phyloP scores from a whole-genome alignment of 1,140 invertebrate genomes.

The Ceratoteleas bidentatus region DNA sequence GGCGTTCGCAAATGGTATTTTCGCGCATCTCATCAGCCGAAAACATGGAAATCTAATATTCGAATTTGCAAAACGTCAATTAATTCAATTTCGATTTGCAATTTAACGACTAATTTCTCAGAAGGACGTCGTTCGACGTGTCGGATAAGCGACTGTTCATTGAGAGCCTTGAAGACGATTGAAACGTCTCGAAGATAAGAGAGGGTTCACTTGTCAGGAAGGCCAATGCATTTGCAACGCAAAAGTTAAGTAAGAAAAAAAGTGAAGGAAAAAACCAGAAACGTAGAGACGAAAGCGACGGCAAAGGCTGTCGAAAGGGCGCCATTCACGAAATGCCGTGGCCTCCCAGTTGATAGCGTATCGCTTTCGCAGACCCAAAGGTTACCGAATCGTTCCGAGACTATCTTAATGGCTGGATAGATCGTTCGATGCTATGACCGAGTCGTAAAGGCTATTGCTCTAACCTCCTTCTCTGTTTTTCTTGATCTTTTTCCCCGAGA shows the following conservation, averaged over 20 bases:
- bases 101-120: conserved; percentile 53
- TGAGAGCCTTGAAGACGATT: conserved; percentile 43
- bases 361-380: conserved; percentile 81
- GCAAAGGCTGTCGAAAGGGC: conserved; percentile 60
- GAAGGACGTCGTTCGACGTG: conserved; percentile 22
- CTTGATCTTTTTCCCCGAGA: conserved; percentile 59
- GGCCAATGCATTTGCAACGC: conserved; percentile 46
- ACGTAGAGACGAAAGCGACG: conserved; percentile 64
- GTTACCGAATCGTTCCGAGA: conserved; percentile 82
- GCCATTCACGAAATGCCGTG: conserved; percentile 76
- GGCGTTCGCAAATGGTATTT: too few relatives aligned
- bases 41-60: conserved; percentile 17
- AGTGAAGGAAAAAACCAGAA: conserved; percentile 49
- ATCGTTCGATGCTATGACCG: conserved; percentile 82
- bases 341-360: conserved; percentile 80
- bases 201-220: conserved; percentile 60
- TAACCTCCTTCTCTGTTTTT: conserved; percentile 72
- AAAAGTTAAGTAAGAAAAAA: conserved; percentile 47
- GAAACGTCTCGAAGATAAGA: conserved; percentile 56
- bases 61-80: conserved; percentile 30
- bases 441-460: conserved; percentile 82
- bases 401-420: conserved; percentile 82
- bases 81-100: conserved; percentile 51
- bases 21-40: background rate
- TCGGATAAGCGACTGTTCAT: conserved; percentile 47